phyloP scores from a whole-genome alignment of 2,113 vertebrate genomes.

The Nestor notabilis region DNA sequence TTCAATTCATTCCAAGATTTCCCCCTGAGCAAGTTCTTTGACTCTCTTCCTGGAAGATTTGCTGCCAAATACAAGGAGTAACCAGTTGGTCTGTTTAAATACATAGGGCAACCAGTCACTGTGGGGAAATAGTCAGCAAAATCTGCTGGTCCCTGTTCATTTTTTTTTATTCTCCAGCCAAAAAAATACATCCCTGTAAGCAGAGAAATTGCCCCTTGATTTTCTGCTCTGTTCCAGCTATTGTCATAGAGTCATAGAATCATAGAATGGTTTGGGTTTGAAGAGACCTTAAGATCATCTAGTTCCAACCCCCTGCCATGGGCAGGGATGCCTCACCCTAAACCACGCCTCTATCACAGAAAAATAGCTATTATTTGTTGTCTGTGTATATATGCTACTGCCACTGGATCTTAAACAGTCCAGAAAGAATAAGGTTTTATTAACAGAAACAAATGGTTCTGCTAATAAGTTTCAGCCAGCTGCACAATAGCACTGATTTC shows the following conservation, averaged over 20 bases:
- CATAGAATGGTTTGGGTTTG: not conserved
- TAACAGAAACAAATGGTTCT: not conserved
- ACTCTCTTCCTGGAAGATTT: not conserved
- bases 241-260: not conserved
- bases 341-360: not conserved
- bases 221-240: not conserved
- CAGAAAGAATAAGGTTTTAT: not conserved
- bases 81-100: not conserved
- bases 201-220: not conserved
- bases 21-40: not conserved
- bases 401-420: not conserved
- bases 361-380: not conserved
- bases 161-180: not conserved
- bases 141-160: not conserved
- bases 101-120: not conserved
- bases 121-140: not conserved
- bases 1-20: not conserved
- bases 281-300: not conserved
- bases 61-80: not conserved
- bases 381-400: not conserved
- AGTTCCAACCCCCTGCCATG: not conserved
- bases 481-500: not conserved
- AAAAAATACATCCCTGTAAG: not conserved
- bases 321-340: not conserved
- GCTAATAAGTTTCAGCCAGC: not conserved